These are phyloP conservation scores for Phrixothrix hirtus DNA, from an alignment of 2,888 invertebrate species.

Conservation along the genomic window DNA sequence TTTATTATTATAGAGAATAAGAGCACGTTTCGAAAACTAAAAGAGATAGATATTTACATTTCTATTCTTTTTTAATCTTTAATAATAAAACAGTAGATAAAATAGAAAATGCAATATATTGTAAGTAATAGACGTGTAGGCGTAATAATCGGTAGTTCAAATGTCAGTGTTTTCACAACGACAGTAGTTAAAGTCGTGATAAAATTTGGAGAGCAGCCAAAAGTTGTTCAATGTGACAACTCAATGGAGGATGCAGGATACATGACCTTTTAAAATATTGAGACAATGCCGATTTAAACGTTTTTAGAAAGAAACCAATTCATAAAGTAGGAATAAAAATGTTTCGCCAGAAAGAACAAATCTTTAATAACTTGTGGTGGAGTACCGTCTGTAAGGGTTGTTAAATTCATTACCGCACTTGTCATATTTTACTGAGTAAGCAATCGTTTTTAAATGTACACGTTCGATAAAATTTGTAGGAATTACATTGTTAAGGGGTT, in stretches of 20 bases:
- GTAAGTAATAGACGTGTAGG: neutral
- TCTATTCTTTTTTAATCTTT: no score
- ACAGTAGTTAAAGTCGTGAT: neutral
- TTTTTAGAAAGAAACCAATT: constrained; percentile 16
- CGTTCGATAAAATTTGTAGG: no score
- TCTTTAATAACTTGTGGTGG: neutral
- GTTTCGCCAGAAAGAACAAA: neutral
- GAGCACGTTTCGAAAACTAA: no score
- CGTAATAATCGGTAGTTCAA: neutral
- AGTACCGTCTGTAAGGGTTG: no score
- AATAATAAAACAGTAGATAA: no score
- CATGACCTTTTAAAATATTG: constrained; percentile 20
- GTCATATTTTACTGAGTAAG: no score
- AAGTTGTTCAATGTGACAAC: constrained; percentile 25
- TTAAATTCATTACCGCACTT: no score
- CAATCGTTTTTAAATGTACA: no score
- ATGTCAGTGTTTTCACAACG: neutral
- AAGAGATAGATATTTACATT: no score
- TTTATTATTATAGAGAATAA: no score
- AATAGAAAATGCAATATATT: neutral
- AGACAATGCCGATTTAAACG: constrained; percentile 20
- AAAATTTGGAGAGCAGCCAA: constrained; percentile 20
- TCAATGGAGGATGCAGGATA: constrained; percentile 25
- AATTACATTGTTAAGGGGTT: constrained; percentile 11
- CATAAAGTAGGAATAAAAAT: constrained; percentile 8